A percentile compares a stretch with the other conserved stretches of the same genome.
phyloP scores from a whole-genome alignment of 2,113 vertebrate species.

The Myotis yumanensis region DNA sequence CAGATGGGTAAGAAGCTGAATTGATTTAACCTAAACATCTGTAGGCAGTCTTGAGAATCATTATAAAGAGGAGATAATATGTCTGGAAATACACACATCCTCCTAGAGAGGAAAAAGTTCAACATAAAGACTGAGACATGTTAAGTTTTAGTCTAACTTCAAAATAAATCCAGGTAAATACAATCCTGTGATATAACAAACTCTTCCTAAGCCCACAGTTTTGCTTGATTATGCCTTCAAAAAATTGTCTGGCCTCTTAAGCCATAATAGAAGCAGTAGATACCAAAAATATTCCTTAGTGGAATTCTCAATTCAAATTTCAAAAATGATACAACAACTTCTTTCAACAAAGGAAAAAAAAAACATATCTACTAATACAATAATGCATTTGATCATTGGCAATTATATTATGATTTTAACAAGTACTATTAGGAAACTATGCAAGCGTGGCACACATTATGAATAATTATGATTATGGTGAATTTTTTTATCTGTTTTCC shows the following conservation, averaged over 20 bases:
- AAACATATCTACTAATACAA: not conserved
- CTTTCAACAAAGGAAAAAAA: not conserved
- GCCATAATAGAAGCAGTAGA: not conserved
- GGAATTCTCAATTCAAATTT: constrained; percentile 32
- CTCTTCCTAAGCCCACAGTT: not conserved
- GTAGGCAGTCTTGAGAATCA: not conserved
- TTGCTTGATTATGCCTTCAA: not conserved
- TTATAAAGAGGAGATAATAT: not conserved
- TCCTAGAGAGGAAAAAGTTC: not conserved
- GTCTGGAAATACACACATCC: not conserved
- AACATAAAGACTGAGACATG: not conserved
- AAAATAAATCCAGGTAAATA: constrained; percentile 23
- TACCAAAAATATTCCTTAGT: not conserved
- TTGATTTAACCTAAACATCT: not conserved
- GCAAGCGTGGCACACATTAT: too few relatives aligned
- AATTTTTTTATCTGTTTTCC: not conserved
- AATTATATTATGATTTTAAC: constrained; percentile 24
- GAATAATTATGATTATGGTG: not conserved
- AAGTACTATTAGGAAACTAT: not conserved
- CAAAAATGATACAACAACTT: constrained; percentile 7
- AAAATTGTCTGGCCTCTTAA: not conserved
- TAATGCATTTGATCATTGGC: not conserved
- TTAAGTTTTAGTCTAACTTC: constrained; percentile 8
- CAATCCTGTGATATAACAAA: not conserved
- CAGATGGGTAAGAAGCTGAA: not conserved